Conservation (phyloP, 37 sponge, comb jelly and placozoan genomes). For the Chondrosia reniformis region DNA sequence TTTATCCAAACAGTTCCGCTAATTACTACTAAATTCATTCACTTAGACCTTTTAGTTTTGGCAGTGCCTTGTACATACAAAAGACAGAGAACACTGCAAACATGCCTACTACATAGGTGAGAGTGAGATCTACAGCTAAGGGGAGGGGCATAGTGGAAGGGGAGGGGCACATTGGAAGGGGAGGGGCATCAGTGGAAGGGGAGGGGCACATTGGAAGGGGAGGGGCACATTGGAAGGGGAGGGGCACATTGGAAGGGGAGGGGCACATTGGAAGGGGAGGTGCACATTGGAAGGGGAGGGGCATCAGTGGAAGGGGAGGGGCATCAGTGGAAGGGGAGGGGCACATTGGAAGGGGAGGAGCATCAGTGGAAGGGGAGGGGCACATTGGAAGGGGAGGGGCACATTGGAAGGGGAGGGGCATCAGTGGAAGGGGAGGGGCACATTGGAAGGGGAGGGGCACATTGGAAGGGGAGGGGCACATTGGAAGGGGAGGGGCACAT, state of each 20-base stretch:
- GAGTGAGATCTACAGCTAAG: background rate
- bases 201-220: background rate
- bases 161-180: background rate
- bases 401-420: background rate
- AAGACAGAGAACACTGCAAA: no score
- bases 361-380: background rate
- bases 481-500: no score
- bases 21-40: no score
- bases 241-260: background rate
- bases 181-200: background rate
- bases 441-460: background rate
- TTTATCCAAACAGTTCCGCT: no score
- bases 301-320: background rate
- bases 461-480: background rate
- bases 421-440: background rate
- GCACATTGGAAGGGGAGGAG: background rate
- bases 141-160: background rate
- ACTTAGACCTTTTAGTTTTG: no score
- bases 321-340: background rate
- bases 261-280: background rate
- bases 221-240: background rate
- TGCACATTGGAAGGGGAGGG: background rate
- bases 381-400: background rate
- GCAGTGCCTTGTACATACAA: no score
- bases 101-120: no score